These are phyloP conservation scores for Zeuzera pyrina DNA, from an alignment of 2,888 invertebrate genomes.

Conservation along the genomic window DNA sequence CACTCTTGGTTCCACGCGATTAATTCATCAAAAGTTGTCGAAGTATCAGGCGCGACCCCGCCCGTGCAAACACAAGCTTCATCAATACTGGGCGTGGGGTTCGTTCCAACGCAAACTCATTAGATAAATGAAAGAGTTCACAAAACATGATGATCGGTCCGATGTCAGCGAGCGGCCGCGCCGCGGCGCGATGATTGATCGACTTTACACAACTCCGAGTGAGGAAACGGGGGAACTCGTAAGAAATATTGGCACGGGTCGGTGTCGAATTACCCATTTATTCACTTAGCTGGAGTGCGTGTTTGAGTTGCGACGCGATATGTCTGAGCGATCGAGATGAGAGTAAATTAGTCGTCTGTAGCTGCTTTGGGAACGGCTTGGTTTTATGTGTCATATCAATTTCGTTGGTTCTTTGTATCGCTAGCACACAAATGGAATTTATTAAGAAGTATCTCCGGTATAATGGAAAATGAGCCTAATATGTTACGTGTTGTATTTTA, in stretches of 20 bases:
- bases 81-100: constrained; percentile 10
- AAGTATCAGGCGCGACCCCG: constrained; percentile 32
- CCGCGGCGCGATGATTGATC: constrained; percentile 45
- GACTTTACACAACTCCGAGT: constrained; percentile 15
- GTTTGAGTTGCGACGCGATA: constrained; percentile 48
- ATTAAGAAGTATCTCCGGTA: too few species aligned
- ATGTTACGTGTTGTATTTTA: too few species aligned
- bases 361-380: constrained; percentile 5
- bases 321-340: constrained; percentile 24
- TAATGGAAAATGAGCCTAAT: too few species aligned
- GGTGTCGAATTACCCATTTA: constrained; percentile 54
- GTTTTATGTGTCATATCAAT: constrained; percentile 17
- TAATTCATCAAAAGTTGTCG: constrained; percentile 50
- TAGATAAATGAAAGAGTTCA: constrained; percentile 70
- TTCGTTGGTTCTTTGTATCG: too few species aligned
- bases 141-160: constrained; percentile 33
- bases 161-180: constrained; percentile 17
- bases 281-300: constrained; percentile 47
- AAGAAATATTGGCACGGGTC: constrained; percentile 25
- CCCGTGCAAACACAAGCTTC: constrained; percentile 30
- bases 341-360: constrained; percentile 33
- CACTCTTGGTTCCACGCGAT: constrained; percentile 33
- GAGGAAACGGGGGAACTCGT: not conserved
- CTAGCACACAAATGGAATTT: too few species aligned
- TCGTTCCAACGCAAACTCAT: constrained; percentile 40